Evolutionary conservation across 2,113 vertebrate species (phyloP).

Genomic region (Thryonomys swinderianus): DNA sequence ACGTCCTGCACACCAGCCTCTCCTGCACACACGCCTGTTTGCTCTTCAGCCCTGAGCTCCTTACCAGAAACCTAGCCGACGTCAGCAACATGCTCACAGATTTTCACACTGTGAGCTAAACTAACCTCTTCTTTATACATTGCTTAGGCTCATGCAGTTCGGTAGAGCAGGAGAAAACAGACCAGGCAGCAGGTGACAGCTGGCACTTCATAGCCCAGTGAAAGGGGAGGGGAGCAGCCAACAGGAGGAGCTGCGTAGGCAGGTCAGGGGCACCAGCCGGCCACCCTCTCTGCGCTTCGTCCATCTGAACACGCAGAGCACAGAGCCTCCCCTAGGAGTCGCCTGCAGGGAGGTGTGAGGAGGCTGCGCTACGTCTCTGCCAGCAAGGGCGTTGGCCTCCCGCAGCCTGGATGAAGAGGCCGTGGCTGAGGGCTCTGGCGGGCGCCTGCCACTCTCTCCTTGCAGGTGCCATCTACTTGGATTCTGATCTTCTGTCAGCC

Average conservation of each 20-base stretch:
- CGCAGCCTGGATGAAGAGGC: background rate
- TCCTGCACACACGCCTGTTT: background rate
- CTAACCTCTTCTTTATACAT: background rate
- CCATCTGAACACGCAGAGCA: background rate
- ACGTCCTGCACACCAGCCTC: background rate
- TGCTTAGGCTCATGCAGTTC: background rate
- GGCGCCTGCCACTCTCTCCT: background rate
- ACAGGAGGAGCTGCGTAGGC: background rate
- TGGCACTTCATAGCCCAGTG: background rate
- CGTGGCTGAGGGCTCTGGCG: background rate
- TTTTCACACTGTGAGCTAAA: background rate
- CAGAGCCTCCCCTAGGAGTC: background rate
- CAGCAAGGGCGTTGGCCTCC: rapidly evolving
- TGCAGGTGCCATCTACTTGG: background rate
- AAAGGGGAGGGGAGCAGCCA: background rate
- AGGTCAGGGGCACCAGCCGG: background rate
- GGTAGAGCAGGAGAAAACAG: background rate
- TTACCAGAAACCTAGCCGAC: background rate
- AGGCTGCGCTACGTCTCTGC: background rate
- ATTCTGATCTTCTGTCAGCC: background rate
- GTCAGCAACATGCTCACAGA: background rate
- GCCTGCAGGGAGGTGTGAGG: background rate
- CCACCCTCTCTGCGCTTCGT: background rate
- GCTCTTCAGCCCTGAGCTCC: background rate
- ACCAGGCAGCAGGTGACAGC: background rate